Conservation (phyloP, 2,113 vertebrate genomes). For the Hyperoodon ampullatus region DNA sequence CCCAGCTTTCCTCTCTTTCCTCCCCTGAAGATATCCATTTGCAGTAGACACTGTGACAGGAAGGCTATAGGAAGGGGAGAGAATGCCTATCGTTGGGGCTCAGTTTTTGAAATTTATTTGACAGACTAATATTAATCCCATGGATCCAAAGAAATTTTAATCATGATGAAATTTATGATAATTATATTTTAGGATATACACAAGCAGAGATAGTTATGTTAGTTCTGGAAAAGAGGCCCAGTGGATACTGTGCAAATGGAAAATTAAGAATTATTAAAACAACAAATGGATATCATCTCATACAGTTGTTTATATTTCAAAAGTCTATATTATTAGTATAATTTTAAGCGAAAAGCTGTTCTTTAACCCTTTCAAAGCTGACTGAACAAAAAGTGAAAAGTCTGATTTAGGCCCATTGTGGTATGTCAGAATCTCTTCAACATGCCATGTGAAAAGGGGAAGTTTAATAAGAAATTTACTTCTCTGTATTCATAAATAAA, state of each 20-base stretch:
- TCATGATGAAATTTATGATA: neutral
- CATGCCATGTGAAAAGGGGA: neutral
- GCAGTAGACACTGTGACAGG: neutral
- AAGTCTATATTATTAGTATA: neutral
- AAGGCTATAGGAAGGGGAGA: neutral
- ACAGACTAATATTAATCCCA: neutral
- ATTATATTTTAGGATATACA: slow-evolving; percentile 19
- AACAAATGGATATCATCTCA: neutral
- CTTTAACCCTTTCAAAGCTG: neutral
- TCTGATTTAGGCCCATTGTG: neutral
- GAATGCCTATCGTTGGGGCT: neutral
- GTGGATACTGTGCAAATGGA: neutral
- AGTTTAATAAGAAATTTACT: neutral
- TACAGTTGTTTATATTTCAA: neutral
- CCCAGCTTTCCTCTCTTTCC: neutral
- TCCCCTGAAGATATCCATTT: neutral
- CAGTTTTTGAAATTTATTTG: neutral
- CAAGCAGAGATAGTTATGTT: neutral
- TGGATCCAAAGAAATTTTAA: neutral
- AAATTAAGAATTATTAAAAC: neutral
- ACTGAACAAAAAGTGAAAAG: neutral
- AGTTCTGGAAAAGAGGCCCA: neutral
- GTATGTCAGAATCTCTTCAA: neutral
- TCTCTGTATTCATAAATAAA: neutral
- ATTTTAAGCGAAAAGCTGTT: neutral